phyloP scores from a whole-genome alignment of 2,888 invertebrate species.

The Eumacrocentrus americanus region DNA sequence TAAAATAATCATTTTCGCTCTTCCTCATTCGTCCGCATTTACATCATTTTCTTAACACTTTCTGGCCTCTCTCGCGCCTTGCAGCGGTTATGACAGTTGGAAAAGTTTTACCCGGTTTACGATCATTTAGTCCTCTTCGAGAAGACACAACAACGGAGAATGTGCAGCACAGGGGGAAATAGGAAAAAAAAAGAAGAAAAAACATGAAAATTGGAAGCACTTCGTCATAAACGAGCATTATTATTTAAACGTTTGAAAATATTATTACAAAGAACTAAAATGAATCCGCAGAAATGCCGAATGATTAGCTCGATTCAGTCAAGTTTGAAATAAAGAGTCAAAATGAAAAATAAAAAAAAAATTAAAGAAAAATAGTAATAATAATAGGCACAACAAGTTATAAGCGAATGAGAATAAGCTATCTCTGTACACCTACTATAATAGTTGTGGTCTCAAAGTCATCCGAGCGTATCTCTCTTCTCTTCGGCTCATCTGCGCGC shows the following conservation, averaged over 20 bases:
- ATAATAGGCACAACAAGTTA: conserved; percentile 2
- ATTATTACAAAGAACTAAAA: not conserved
- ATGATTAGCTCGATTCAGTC: not conserved
- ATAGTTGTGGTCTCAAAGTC: conserved; percentile 13
- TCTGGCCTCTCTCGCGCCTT: not conserved
- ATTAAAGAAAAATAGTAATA: not conserved
- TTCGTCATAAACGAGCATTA: not conserved
- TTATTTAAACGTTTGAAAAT: not conserved
- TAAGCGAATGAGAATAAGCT: not conserved
- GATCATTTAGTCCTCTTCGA: too few relatives aligned
- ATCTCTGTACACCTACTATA: not conserved
- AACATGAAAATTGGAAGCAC: too few relatives aligned
- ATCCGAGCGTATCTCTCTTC: not conserved
- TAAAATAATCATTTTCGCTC: not conserved
- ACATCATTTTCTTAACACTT: not conserved
- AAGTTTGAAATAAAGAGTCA: not conserved
- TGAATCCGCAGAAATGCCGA: not conserved
- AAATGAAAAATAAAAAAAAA: not conserved
- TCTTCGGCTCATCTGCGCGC: not conserved
- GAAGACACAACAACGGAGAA: not conserved
- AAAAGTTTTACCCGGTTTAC: not conserved
- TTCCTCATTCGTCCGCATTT: not conserved
- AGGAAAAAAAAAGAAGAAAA: not conserved
- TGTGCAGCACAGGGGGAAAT: not conserved
- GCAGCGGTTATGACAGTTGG: not conserved